A percentile compares a stretch with the other conserved stretches of the same genome.
These are phyloP conservation scores for Apodemus speciosus DNA, from an alignment of 2,113 vertebrate species.

Conservation along the genomic window DNA sequence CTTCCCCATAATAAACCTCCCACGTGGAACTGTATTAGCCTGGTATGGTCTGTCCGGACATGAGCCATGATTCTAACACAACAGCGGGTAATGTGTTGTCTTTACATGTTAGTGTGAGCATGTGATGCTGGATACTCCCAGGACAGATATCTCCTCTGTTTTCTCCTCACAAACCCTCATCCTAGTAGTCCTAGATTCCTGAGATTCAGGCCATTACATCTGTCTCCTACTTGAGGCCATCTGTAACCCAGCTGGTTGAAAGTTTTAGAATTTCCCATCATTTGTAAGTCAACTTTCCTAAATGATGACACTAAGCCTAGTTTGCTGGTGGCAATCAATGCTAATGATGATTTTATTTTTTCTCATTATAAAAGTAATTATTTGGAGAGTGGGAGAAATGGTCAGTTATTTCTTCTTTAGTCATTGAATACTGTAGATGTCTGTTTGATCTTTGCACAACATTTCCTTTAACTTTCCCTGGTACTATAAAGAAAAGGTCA, in stretches of 20 bases:
- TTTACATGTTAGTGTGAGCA: too few relatives aligned
- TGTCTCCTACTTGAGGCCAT: slow-evolving; percentile 22
- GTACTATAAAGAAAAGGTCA: slow-evolving; percentile 41
- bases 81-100: background rate
- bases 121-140: background rate
- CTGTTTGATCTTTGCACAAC: slow-evolving; percentile 6
- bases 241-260: slow-evolving; percentile 61
- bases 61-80: too few relatives aligned
- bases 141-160: background rate
- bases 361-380: slow-evolving; percentile 30
- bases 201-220: background rate
- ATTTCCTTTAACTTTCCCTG: slow-evolving; percentile 45
- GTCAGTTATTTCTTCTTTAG: background rate
- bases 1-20: too few relatives aligned
- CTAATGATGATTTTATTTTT: slow-evolving; percentile 48
- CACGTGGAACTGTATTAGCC: too few relatives aligned
- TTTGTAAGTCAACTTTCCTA: background rate
- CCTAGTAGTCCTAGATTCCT: background rate
- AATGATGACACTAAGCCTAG: background rate
- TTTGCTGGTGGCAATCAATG: slow-evolving; percentile 19
- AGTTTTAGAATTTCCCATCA: slow-evolving; percentile 36
- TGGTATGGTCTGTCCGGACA: too few relatives aligned
- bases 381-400: background rate
- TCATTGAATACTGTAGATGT: background rate
- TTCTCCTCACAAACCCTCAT: background rate